Base-by-base conservation (phyloP, 2,888 invertebrate species). In the Ceraclea dissimilis region DNA sequence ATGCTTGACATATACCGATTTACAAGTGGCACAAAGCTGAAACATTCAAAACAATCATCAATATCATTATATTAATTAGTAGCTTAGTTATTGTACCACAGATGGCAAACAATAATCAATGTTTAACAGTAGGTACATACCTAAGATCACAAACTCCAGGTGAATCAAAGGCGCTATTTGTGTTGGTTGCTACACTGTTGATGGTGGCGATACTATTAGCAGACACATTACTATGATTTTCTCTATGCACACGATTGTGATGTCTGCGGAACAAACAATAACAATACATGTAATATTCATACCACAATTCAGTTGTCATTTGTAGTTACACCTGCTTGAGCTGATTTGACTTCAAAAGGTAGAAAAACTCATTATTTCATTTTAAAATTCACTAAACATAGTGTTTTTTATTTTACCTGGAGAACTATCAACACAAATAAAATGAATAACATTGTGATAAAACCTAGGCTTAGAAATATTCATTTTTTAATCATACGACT, bases 161-260 rank as follows among this genome's bases (percentile, higher is more conserved):
- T 48, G 76, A 74, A 66, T 77, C 76, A 61, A 66, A 77, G 65
- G 70, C 72, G 63, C 70, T 64, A 49, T 66, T 70, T 63, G 70
- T 71, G 66, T 72, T 73, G 20, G 74, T 70, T 66, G 73, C 75
- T 52, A 76, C 74, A 64, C 74, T 78, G 69, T 73, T 73, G 64
- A 78, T 71, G 46, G 75, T 73, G 39, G 73, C 75, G 64, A 79
- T 73, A 65, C 79, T 79, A 68, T 75, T 78, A 19, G 78, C 79
- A 1, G 77, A 76, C 67, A 77, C 66, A 67, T 78, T 79, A 67
- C 79, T 79, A 68, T 79, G 75, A 66, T 78, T 79, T 64, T 79
- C 79, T 16, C 84, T 83, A 69, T 88, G 88, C 62, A 87, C 85
- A 65, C 86, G 83, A 71, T 86, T 86, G 72, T 84, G 84, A 70